Base-by-base conservation (phyloP, 2,888 invertebrate genomes). In the Meteorus cinctellus region DNA sequence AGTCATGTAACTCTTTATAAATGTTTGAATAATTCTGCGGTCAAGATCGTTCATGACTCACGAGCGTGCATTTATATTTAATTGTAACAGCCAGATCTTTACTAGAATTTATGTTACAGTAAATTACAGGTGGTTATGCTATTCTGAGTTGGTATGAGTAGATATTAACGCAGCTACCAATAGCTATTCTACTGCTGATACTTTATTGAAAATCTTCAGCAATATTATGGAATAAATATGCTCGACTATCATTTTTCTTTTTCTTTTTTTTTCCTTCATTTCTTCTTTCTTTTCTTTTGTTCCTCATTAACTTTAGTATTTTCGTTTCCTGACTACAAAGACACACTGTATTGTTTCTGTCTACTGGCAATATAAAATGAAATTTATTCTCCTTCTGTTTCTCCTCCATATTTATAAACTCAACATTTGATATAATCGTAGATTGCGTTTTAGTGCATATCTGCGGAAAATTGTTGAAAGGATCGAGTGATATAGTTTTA, bases 341-440 rank as follows among this genome's bases (percentile, higher is more conserved):
- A 16, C 2, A n/a, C 3, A 16, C 16, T 48, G 14, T 48, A n/a
- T 48, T 16, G 3, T 48, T n/a, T 4, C 2, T n/a, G 16, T 4
- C 48, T 48, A 2, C 14, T 16, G n/a, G n/a, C 3, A 48, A 48
- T 48, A n/a, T 48, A 16, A 16, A 48, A 2, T 2, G 48, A 6
- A n/a, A n/a, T 16, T 16, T 48, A 4, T 48, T 16, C 6, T 4
- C 16, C 2, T 48, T 48, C 6, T 48, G 4, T 14, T 48, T n/a
- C 82, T 82, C 82, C 82, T 83, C 81, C 74, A 81, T 81, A 4
- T n/a, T 16, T 16, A 48, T 48, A n/a, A 48, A n/a, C n/a, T n/a
- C n/a, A 48, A 48, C 48, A 48, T 48, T 48, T 48, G 48, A n/a
- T 16, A n/a, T 16, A 48, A n/a, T 48, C 48, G 48, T 48, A 48